Base-by-base conservation (phyloP, 1,140 invertebrate genomes). In the Luehdorfia chinensis region DNA sequence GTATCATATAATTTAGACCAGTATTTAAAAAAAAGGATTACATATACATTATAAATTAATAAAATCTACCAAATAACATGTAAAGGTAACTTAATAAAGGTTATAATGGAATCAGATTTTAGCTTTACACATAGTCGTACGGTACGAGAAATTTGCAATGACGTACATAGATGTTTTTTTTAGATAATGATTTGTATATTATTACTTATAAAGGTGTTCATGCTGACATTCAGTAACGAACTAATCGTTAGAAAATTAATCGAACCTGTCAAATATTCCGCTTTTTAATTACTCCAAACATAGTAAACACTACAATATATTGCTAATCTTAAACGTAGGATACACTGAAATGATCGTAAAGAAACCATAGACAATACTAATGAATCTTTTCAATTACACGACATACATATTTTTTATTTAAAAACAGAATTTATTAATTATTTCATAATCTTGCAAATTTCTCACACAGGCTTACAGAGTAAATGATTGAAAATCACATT, bases 251-350 rank as follows among this genome's bases (percentile, higher is more conserved):
- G n/a, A n/a, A 43, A 43, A 47, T 47, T 28, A 47, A 36, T 49
- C 49, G 6, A 9, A 43, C 43, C 32, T 47, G 47, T 28, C 50
- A 50, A n/a, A 49, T 51, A 56, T 47, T 53, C 39, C 45, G 30
- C 16, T 34, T 33, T 33, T 34, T 25, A 43, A 51, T 52, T 53
- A 47, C 39, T 34, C 31, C 27, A 25, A 49, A 45, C 49, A 32
- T 49, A 37, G 48, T 70, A 63, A 70, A 70, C 66, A 70, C 63
- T 63, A 47, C 46, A 66, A 60, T 50, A 60, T 59, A 46, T 51
- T 50, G 55, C 66, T 66, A 66, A 56, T 31, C 50, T 49, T 65
- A 69, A 69, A 62, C 62, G 50, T 58, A 55, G n/a, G n/a, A 47
- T 47, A 51, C 19, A 28, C 48, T 19, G n/a, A n/a, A n/a, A 46